Evolutionary conservation across 2,888 invertebrate genomes (phyloP).

Genomic region (Andrena flavipes): DNA sequence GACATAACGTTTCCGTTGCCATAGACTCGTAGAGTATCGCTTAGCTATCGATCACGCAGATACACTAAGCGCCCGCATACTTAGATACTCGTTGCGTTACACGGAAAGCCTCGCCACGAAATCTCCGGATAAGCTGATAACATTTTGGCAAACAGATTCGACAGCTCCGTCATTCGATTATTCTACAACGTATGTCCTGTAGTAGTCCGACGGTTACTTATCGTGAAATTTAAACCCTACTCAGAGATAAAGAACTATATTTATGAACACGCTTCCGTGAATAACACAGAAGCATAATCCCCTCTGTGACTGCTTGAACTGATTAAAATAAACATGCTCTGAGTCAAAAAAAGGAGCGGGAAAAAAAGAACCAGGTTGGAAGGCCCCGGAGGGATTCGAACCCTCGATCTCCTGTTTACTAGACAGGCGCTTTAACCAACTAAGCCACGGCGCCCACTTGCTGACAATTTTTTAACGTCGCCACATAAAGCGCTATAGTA

Average conservation of each 20-base stretch:
- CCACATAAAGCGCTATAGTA: neutral
- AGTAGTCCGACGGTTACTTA: neutral
- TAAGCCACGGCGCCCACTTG: slow-evolving; percentile 89
- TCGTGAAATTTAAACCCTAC: neutral
- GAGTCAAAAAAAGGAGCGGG: neutral
- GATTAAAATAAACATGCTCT: neutral
- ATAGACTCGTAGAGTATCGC: slow-evolving; percentile 57
- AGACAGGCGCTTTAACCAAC: slow-evolving; percentile 92
- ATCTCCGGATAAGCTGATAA: neutral
- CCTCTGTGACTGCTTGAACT: too few species aligned
- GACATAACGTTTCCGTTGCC: slow-evolving; percentile 45
- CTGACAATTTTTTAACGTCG: neutral
- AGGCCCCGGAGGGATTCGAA: slow-evolving; percentile 89
- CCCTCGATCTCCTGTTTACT: slow-evolving; percentile 90
- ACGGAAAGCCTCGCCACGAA: neutral
- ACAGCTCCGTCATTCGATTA: neutral
- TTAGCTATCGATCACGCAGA: slow-evolving; percentile 60
- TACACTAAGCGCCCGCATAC: neutral
- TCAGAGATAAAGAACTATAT: too few species aligned
- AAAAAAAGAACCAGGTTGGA: neutral
- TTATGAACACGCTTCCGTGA: too few species aligned
- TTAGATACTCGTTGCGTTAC: neutral
- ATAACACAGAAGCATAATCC: too few species aligned
- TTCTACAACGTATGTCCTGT: slow-evolving; percentile 49
- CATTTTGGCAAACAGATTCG: neutral